Conservation (phyloP, 2,888 invertebrate genomes). For the Amblyjoppa proteus region DNA sequence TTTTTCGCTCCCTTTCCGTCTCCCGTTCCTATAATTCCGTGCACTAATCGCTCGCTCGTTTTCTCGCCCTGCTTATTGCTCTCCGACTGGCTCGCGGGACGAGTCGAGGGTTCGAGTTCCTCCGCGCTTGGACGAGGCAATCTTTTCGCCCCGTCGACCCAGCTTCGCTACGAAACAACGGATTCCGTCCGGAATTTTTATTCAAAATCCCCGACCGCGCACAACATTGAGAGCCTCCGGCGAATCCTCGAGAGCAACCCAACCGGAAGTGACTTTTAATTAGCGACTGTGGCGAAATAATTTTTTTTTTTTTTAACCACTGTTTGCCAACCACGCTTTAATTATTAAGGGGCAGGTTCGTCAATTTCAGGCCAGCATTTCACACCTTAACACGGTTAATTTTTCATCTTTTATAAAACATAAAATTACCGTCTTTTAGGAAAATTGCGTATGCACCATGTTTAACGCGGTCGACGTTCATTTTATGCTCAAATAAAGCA, state of each 20-base stretch:
- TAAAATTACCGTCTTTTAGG: no score
- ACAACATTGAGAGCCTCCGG: background rate
- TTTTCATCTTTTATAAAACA: no score
- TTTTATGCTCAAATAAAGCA: no score
- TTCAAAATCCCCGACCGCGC: conserved; percentile 20
- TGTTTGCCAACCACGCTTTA: background rate
- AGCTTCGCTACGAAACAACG: conserved; percentile 16
- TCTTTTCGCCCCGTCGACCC: conserved; percentile 11
- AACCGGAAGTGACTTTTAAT: conserved; percentile 17
- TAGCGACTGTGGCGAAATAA: conserved; percentile 1
- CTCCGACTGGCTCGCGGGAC: conserved; percentile 20
- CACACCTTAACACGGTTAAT: no score
- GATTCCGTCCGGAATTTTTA: conserved; percentile 36
- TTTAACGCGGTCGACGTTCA: no score
- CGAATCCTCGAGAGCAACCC: conserved; percentile 23
- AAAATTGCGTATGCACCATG: no score
- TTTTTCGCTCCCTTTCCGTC: conserved; percentile 32
- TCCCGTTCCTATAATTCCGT: conserved; percentile 32
- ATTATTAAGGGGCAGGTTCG: background rate
- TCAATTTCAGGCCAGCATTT: no score
- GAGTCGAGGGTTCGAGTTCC: conserved; percentile 9
- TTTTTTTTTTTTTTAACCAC: background rate
- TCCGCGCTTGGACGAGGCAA: conserved; percentile 1
- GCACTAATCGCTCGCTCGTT: conserved; percentile 46
- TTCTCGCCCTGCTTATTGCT: conserved; percentile 56